Evolutionary conservation across 30 jellyfish, hydroid and myxozoan species (phyloP), one percentile per base, ranked within the genome.

Genomic region (Turritopsis dohrnii): DNA sequence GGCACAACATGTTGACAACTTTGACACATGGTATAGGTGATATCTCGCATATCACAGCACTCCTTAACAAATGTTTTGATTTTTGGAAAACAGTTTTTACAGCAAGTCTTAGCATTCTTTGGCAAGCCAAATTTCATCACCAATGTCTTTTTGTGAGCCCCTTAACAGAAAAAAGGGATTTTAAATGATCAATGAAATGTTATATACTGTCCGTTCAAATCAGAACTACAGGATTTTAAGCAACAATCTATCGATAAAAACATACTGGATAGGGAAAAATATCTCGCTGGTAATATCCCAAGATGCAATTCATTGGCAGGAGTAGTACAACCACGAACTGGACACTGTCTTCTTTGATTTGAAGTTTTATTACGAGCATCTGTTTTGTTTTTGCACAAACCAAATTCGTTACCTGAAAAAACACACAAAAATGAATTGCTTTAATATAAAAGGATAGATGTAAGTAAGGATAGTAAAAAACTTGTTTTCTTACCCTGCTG

Each of bases 21-120:
- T 1, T 27, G 31, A 69, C 77, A 69, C 30, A 69, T 69, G 77
- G 77, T 69, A 1, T 69, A 69, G 22, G 77, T n/a, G 0, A 69
- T n/a, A 27, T 69, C 77, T 7, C 77, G 31, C 77, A 69, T 69
- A n/a, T 69, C 77, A 69, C 83, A 13, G 20, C 83, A 26, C 41
- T 75, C 92, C 27, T 87, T 88, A 13, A 88, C 89, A 83, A 79
- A 83, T 90, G 89, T 76, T 54, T 88, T 88, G 29, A 88, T 84
- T 28, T 86, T 66, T 52, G 92, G 87, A 54, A 85, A 84, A 72
- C 96, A 88, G 28, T 89, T 77, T 71, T 89, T 75, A 52, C 96
- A 88, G 72, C 96, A 88, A 54, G 76, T 79, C 60, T 88, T 88
- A 21, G 28, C 71, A 23, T 84, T 85, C 79, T 79, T 85, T 16